Evolutionary conservation across 1,140 invertebrate genomes (phyloP).

Genomic region (Eriocheir sinensis): DNA sequence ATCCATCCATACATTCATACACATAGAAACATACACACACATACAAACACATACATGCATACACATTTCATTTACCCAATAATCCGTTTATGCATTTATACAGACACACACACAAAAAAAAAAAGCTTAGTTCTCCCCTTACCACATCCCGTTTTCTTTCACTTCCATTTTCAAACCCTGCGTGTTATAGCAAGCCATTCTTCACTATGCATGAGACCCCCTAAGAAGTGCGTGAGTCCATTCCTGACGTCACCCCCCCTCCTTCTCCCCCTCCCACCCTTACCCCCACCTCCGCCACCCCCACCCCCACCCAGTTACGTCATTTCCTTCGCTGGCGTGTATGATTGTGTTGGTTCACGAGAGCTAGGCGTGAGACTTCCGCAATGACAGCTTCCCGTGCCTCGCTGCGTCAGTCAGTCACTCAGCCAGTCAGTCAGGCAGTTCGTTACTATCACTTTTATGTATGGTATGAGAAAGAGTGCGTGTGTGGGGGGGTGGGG

Average conservation of each 20-base stretch:
- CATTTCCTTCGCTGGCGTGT: not conserved
- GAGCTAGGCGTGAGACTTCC: not conserved
- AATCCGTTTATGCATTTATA: slow-evolving; percentile 29
- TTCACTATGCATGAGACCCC: not conserved
- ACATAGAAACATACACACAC: slow-evolving; percentile 43
- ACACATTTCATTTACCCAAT: too few relatives aligned
- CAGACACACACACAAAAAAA: not conserved
- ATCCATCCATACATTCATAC: slow-evolving; percentile 46
- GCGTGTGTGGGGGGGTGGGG: too few relatives aligned
- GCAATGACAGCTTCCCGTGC: not conserved
- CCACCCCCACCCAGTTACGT: not conserved
- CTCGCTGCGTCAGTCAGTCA: not conserved
- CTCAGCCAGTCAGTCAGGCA: not conserved
- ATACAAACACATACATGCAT: slow-evolving; percentile 30
- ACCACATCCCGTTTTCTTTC: too few relatives aligned
- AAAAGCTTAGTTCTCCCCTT: too few relatives aligned
- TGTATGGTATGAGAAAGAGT: not conserved
- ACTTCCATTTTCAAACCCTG: too few relatives aligned
- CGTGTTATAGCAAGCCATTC: too few relatives aligned
- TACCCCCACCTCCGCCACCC: not conserved
- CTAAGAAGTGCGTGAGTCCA: not conserved
- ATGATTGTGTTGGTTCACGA: not conserved
- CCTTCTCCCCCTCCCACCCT: not conserved
- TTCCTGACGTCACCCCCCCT: not conserved
- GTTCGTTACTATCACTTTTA: not conserved